Evolutionary conservation across 2,113 vertebrate species (phyloP).

Genomic region (Xiphophorus couchianus): DNA sequence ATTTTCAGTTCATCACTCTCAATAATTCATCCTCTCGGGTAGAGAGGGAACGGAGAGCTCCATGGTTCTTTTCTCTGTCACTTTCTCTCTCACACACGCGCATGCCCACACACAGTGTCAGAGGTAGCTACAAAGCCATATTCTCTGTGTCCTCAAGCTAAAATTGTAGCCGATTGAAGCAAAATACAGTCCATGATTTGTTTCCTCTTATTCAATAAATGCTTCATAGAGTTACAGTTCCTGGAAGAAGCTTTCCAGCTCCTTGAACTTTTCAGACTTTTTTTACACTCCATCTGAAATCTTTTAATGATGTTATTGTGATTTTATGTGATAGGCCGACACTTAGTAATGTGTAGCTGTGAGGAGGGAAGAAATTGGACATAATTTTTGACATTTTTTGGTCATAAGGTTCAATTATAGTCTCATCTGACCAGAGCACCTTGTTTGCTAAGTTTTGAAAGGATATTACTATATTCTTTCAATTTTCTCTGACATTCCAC

Average conservation of each 20-base stretch:
- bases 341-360: background rate
- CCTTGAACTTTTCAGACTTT: background rate
- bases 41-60: conserved; percentile 48
- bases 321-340: background rate
- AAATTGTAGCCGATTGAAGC: conserved; percentile 15
- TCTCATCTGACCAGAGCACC: no score
- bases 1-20: conserved; percentile 80
- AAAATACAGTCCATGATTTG: conserved; percentile 1
- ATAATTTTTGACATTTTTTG: background rate
- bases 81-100: conserved; percentile 3
- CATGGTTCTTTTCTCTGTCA: conserved; percentile 38
- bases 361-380: background rate
- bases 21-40: conserved; percentile 76
- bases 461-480: no score
- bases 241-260: background rate
- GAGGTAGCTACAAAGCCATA: conserved; percentile 48
- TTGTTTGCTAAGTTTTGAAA: no score
- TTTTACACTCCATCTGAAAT: background rate
- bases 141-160: conserved; percentile 30
- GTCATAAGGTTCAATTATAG: no score
- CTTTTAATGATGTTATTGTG: background rate
- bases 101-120: conserved; percentile 2
- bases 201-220: conserved; percentile 13
- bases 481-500: no score
- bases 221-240: background rate